Evolutionary conservation across 2,113 vertebrate genomes (phyloP).

Genomic region (Ammodytes marinus): DNA sequence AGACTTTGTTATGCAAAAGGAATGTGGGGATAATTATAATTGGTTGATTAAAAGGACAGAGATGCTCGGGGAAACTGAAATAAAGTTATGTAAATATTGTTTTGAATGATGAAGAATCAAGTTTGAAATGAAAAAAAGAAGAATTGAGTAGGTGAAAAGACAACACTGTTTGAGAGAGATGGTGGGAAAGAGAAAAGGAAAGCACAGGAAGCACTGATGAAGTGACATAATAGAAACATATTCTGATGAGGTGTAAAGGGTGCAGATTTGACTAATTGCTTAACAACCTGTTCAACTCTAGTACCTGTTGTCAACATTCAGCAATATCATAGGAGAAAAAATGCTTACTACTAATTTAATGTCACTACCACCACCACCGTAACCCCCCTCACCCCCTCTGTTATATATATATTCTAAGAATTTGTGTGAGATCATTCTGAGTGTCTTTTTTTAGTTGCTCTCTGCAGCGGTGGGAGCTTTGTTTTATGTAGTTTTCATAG

Average conservation of each 20-base stretch:
- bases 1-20: constrained; percentile 26
- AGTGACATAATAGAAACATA: constrained; percentile 4
- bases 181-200: constrained; percentile 24
- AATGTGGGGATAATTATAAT: constrained; percentile 5
- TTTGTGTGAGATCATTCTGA: constrained; percentile 28
- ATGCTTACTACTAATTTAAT: constrained; percentile 11
- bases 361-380: not conserved
- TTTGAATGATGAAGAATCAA: constrained; percentile 25
- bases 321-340: not conserved
- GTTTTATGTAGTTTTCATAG: constrained; percentile 48
- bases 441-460: constrained; percentile 38
- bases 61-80: constrained; percentile 4
- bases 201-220: constrained; percentile 19
- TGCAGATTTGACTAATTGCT: not conserved
- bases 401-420: constrained; percentile 9
- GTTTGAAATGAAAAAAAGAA: constrained; percentile 33
- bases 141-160: constrained; percentile 63
- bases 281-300: not conserved
- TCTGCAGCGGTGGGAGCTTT: constrained; percentile 37
- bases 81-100: constrained; percentile 54
- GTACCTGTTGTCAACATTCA: constrained; percentile 14
- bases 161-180: constrained; percentile 40
- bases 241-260: constrained; percentile 10
- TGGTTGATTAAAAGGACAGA: constrained; percentile 2
- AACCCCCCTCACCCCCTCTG: not conserved